phyloP scores from a whole-genome alignment of 2,888 invertebrate species.

The Melieria picta region DNA sequence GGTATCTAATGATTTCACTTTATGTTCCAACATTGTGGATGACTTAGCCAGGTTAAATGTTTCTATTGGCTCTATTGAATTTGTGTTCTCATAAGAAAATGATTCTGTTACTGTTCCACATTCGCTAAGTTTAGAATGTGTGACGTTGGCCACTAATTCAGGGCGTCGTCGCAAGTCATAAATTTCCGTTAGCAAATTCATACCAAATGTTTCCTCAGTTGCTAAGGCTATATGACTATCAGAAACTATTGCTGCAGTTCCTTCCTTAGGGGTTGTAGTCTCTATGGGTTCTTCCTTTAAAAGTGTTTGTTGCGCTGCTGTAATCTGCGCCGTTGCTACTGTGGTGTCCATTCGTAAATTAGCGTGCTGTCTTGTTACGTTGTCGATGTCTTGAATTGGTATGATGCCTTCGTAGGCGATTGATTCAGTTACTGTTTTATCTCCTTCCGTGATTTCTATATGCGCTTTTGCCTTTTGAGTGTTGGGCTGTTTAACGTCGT shows the following conservation, averaged over 20 bases:
- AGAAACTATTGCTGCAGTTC: conserved; percentile 44
- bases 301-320: conserved; percentile 43
- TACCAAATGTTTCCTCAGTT: conserved; percentile 53
- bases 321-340: conserved; percentile 40
- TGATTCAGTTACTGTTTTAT: conserved; percentile 48
- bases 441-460: conserved; percentile 33
- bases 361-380: conserved; percentile 29
- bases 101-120: conserved; percentile 48
- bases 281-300: conserved; percentile 47
- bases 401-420: conserved; percentile 45
- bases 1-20: conserved; percentile 45
- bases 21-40: conserved; percentile 28
- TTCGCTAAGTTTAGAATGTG: conserved; percentile 43
- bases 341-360: conserved; percentile 29
- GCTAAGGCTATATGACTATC: conserved; percentile 47
- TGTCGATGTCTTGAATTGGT: conserved; percentile 28
- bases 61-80: conserved; percentile 19
- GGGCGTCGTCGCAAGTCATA: conserved; percentile 49
- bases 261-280: background rate
- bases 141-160: conserved; percentile 44
- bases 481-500: background rate
- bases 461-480: conserved; percentile 33
- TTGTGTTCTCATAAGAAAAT: conserved; percentile 50
- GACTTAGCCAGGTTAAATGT: background rate
- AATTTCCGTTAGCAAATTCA: conserved; percentile 52